phyloP scores from a whole-genome alignment of 2,888 invertebrate species.

The Hyposoter dolosus region DNA sequence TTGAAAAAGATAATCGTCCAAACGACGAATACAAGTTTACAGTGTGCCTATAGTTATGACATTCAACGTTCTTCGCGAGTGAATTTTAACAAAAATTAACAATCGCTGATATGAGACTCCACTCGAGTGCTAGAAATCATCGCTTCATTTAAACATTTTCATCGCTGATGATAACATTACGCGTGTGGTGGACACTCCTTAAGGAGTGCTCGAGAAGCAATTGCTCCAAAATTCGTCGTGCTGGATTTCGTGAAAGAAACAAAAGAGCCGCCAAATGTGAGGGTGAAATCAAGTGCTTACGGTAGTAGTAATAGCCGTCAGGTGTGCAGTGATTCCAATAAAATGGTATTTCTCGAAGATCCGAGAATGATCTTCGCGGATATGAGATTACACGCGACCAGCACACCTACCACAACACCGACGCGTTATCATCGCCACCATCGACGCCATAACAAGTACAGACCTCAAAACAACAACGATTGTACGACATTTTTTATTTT shows the following conservation, averaged over 20 bases:
- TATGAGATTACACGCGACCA: constrained; percentile 83
- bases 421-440: constrained; percentile 78
- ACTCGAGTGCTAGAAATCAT: background rate
- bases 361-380: constrained; percentile 84
- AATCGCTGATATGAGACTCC: background rate
- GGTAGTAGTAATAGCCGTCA: constrained; percentile 33
- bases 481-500: constrained; percentile 75
- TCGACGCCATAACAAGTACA: constrained; percentile 77
- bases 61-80: background rate
- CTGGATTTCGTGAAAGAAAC: constrained; percentile 72
- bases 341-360: constrained; percentile 84
- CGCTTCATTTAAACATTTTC: background rate
- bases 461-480: constrained; percentile 83
- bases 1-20: background rate
- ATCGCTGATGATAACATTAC: constrained; percentile 53
- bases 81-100: background rate
- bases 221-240: constrained; percentile 67
- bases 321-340: constrained; percentile 71
- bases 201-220: constrained; percentile 39
- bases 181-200: constrained; percentile 27
- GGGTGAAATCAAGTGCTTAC: constrained; percentile 71
- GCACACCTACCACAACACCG: constrained; percentile 83
- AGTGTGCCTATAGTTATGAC: background rate
- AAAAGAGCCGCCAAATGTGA: constrained; percentile 72
- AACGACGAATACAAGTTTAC: background rate